Percentiles rank a stretch among this genome's conserved stretches.
Conservation (phyloP, 2,113 vertebrate species). For the Hippotragus niger region DNA sequence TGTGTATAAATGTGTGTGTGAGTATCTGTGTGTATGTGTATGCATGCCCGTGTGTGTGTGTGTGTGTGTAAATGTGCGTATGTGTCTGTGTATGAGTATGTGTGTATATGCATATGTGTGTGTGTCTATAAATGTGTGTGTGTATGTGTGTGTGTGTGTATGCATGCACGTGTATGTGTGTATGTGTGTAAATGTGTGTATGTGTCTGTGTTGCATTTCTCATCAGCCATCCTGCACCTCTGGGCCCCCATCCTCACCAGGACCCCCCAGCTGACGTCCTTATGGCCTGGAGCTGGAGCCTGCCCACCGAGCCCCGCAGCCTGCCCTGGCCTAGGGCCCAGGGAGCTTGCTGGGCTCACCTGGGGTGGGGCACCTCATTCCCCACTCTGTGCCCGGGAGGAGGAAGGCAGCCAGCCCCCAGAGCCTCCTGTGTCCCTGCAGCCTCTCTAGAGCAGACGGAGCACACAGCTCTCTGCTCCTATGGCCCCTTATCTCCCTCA, state of each 20-base stretch:
- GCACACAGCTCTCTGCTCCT: not conserved
- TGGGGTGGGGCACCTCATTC: not conserved
- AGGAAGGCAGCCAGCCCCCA: not conserved
- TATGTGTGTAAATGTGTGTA: not conserved
- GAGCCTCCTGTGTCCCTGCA: not conserved
- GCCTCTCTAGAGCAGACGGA: too few relatives aligned
- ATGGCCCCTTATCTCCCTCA: rapidly evolving
- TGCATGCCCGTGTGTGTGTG: too few relatives aligned
- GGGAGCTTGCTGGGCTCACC: not conserved
- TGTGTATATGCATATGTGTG: too few relatives aligned
- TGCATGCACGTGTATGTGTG: too few relatives aligned
- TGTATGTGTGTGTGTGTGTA: too few relatives aligned
- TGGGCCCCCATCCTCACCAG: not conserved
- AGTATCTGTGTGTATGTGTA: too few relatives aligned
- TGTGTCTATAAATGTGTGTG: too few relatives aligned
- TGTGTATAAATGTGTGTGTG: too few relatives aligned
- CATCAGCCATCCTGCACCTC: not conserved
- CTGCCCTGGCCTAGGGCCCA: not conserved
- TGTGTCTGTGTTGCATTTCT: not conserved
- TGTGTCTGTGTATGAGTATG: too few relatives aligned
- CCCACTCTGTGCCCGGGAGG: not conserved
- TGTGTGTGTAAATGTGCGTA: too few relatives aligned
- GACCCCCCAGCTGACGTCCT: not conserved
- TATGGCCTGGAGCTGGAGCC: not conserved
- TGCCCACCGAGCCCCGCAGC: not conserved